Evolutionary conservation across 2,797 vertebrate genomes (phyloP).

Genomic region (Thripadectes ignobilis): DNA sequence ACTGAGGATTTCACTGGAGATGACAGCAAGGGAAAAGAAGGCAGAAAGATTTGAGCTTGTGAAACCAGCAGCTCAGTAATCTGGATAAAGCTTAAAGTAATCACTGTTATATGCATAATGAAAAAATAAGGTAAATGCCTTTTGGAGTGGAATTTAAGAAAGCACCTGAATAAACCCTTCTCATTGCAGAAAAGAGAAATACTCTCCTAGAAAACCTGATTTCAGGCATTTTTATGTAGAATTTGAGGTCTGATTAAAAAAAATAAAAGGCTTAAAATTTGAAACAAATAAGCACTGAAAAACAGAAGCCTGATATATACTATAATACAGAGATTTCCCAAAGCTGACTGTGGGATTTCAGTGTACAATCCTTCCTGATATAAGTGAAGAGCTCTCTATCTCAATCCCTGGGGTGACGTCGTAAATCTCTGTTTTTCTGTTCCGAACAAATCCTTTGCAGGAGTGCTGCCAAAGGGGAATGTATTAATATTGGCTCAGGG

Average conservation of each 20-base stretch:
- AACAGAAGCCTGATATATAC: not conserved
- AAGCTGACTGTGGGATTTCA: slow-evolving; percentile 42
- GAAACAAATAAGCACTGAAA: not conserved
- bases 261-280: not conserved
- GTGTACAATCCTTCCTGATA: not conserved
- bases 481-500: slow-evolving; percentile 14
- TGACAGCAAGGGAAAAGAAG: slow-evolving; percentile 11
- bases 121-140: slow-evolving; percentile 36
- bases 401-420: not conserved
- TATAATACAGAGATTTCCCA: slow-evolving; percentile 24
- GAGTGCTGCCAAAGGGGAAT: not conserved
- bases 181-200: not conserved
- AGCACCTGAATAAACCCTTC: slow-evolving; percentile 2
- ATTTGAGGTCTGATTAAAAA: not conserved
- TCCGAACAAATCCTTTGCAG: slow-evolving; percentile 37
- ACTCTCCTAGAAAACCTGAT: not conserved
- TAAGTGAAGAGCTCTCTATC: slow-evolving; percentile 19
- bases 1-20: not conserved
- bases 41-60: slow-evolving; percentile 1
- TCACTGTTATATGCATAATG: not conserved
- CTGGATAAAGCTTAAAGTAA: slow-evolving; percentile 56
- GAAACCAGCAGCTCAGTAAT: slow-evolving; percentile 36
- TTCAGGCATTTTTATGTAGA: not conserved
- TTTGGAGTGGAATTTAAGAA: not conserved
- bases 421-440: slow-evolving; percentile 24